Percentiles rank a stretch among this genome's conserved stretches.
These are phyloP conservation scores for Speoplatyrhinus poulsoni DNA, from an alignment of 2,113 vertebrate species.

Conservation along the genomic window DNA sequence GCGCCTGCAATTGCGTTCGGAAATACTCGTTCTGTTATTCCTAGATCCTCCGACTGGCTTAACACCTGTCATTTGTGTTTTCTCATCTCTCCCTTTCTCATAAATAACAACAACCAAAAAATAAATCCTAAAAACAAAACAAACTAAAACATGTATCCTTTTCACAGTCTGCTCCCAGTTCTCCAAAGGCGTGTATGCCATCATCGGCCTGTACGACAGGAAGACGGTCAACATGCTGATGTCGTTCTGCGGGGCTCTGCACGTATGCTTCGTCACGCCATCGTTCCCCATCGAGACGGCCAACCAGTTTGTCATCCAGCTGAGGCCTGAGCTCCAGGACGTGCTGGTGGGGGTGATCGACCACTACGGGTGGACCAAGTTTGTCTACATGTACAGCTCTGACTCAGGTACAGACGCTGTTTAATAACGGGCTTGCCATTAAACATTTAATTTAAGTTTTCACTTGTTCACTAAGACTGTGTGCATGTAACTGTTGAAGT, in stretches of 20 bases:
- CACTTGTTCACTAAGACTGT: no score
- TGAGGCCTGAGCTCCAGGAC: constrained; percentile 94
- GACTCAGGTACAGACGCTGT: constrained; percentile 83
- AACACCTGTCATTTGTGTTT: no score
- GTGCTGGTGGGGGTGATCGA: constrained; percentile 94
- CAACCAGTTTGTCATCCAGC: constrained; percentile 98
- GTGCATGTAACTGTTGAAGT: no score
- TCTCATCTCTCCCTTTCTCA: no score
- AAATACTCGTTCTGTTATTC: no score
- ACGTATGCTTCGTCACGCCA: constrained; percentile 96
- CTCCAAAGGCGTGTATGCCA: constrained; percentile 97
- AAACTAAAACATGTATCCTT: background rate
- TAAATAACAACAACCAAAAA: background rate
- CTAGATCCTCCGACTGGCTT: no score
- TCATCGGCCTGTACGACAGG: constrained; percentile 97
- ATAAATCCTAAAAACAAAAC: background rate
- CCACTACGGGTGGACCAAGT: constrained; percentile 96
- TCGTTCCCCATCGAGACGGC: constrained; percentile 96
- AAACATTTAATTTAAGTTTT: no score
- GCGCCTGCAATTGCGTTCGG: no score
- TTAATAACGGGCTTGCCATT: background rate
- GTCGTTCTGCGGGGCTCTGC: constrained; percentile 97
- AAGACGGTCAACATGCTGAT: constrained; percentile 98
- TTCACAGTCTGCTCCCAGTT: constrained; percentile 96
- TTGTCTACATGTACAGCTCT: constrained; percentile 97